Base-by-base conservation (phyloP, 2,888 invertebrate genomes). In the Archaeoteleia sp. region DNA sequence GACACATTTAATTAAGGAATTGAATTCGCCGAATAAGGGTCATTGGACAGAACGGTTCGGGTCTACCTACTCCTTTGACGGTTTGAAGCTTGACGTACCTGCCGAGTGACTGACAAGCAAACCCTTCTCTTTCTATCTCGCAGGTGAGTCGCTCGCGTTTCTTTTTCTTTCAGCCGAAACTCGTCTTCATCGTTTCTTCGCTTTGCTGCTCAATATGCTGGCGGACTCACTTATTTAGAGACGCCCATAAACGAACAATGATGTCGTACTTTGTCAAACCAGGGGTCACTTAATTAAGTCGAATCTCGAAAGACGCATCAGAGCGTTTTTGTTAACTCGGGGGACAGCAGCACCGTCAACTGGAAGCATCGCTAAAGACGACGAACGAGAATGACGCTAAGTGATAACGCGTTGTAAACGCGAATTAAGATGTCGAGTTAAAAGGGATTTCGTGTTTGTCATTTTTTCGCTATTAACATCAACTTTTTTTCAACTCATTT, bases 221-320 rank as follows among this genome's bases (percentile, higher is more conserved):
- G 77, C 70, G 66, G 74, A 73, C 72, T 70, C 67, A 74, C 77
- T 80, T 80, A 81, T 80, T 80, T 79, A 76, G 75, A 72, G 70
- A 73, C 67, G 49, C 48, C 77, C 76, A 76, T 77, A 78, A 79
- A 79, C 77, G 80, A 80, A 81, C 82, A 80, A 80, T 81, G 80
- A 82, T 79, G 80, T 80, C 79, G 81, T 82, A 78, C 78, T 79
- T 81, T 82, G 81, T 82, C 82, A 81, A 74, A 69, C 66, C 55
- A 53, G 46, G 46, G 57, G 74, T 76, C 73, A 78, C 79, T 82
- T 82, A 81, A 82, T 82, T 81, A 81, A 82, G 79, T 81, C 78
- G 77, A 80, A 81, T 79, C 79, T 77, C 68, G 73, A 70, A 72
- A 73, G 78, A 27, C 5, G 20, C 27, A 20, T 15, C 20, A 32